Evolutionary conservation across 2,888 invertebrate species (phyloP).

Genomic region (Ophion ellenae): DNA sequence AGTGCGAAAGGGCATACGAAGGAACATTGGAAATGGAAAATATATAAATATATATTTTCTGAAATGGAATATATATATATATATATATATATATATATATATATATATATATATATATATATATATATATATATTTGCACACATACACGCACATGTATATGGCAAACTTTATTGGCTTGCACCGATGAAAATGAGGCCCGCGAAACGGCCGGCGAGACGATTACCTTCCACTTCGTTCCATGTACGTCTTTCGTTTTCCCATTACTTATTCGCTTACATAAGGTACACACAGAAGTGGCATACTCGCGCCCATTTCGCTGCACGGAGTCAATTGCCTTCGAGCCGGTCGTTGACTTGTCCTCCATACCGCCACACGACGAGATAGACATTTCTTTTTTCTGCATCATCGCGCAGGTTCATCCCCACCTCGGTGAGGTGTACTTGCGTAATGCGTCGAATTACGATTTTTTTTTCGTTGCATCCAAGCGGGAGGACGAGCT

Average conservation of each 20-base stretch:
- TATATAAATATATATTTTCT: too few relatives aligned
- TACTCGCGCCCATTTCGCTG: conserved; percentile 32
- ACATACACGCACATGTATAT: conserved; percentile 1
- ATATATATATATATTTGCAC: not conserved
- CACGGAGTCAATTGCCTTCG: conserved; percentile 75
- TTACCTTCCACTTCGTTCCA: conserved; percentile 52
- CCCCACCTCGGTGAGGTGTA: conserved; percentile 39
- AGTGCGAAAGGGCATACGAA: too few relatives aligned
- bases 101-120: not conserved
- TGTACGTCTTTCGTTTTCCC: conserved; percentile 56
- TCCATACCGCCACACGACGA: conserved; percentile 31
- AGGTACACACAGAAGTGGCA: conserved; percentile 44
- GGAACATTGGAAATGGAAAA: too few relatives aligned
- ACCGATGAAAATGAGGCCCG: conserved; percentile 32
- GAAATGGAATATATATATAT: too few relatives aligned
- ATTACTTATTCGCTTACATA: conserved; percentile 66
- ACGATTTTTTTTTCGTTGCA: not conserved
- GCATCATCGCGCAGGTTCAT: conserved; percentile 54
- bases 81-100: not conserved
- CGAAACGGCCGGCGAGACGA: conserved; percentile 41
- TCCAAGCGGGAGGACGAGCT: not conserved
- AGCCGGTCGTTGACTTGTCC: conserved; percentile 80
- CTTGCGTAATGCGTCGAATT: conserved; percentile 48
- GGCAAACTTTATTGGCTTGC: conserved; percentile 1
- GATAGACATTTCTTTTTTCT: conserved; percentile 36